Percentiles rank a stretch among this genome's conserved stretches.
Evolutionary conservation across 2,888 invertebrate genomes (phyloP).

Genomic region (Phanerotoma sp.): DNA sequence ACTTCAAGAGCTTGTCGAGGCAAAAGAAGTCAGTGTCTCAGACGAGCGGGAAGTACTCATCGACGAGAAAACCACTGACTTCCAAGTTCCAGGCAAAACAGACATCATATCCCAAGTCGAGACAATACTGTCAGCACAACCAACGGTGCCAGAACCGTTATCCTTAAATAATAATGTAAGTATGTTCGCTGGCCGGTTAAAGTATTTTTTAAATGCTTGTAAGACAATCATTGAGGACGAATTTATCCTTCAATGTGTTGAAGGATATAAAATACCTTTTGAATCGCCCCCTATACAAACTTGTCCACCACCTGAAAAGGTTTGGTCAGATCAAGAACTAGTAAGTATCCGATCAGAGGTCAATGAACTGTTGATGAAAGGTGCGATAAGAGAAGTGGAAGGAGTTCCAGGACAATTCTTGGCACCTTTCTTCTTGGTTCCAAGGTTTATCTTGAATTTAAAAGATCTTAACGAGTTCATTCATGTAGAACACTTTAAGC

Average conservation of each 20-base stretch:
- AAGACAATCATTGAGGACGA: neutral
- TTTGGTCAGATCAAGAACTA: neutral
- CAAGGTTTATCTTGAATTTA: neutral
- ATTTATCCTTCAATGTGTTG: neutral
- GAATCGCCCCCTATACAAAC: neutral
- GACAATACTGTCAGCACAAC: constrained; percentile 7
- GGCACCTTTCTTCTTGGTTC: neutral
- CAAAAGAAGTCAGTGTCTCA: constrained; percentile 2
- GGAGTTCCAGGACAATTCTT: constrained; percentile 3
- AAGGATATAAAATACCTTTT: neutral
- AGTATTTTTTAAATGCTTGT: neutral
- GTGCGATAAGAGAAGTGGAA: neutral
- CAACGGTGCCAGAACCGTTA: constrained; percentile 5
- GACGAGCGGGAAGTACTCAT: constrained; percentile 1
- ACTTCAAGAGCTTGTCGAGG: constrained; percentile 6
- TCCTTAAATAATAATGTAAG: neutral
- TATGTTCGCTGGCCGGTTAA: constrained; percentile 3
- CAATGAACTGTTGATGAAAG: neutral
- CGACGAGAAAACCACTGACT: constrained; percentile 1
- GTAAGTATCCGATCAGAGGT: neutral
- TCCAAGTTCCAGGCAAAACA: constrained; percentile 7
- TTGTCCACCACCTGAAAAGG: neutral
- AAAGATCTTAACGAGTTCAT: neutral
- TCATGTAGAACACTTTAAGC: neutral
- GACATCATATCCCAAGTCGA: constrained; percentile 7